These are phyloP conservation scores for Drosophila sulfurigaster DNA, from an alignment of 1,140 invertebrate species.

Conservation along the genomic window DNA sequence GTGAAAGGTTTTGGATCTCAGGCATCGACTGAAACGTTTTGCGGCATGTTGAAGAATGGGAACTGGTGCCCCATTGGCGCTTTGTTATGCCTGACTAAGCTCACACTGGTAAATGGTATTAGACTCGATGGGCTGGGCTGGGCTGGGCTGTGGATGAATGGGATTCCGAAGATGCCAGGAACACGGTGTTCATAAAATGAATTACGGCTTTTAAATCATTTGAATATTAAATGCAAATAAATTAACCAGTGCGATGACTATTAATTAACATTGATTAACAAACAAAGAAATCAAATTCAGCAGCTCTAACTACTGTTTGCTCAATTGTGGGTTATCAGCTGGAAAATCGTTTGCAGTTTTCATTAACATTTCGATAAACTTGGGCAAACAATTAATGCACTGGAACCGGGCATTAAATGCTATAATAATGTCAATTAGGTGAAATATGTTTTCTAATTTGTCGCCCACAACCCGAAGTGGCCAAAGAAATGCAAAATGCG, in stretches of 20 bases:
- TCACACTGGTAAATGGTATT: conserved; percentile 40
- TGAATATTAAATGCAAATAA: conserved; percentile 35
- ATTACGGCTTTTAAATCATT: conserved; percentile 27
- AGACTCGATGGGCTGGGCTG: conserved; percentile 10
- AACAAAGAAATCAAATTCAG: conserved; percentile 4
- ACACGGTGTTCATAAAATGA: conserved; percentile 36
- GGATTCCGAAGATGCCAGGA: conserved; percentile 36
- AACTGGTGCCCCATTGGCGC: conserved; percentile 43
- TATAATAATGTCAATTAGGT: conserved; percentile 54
- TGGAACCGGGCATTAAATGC: conserved; percentile 37
- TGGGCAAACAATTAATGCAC: conserved; percentile 22
- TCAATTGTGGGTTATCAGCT: neutral
- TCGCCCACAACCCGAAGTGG: conserved; percentile 23
- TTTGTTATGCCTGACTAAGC: conserved; percentile 53
- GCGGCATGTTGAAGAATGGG: conserved; percentile 33
- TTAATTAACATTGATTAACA: conserved; percentile 8
- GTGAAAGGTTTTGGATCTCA: conserved; percentile 41
- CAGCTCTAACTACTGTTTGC: neutral
- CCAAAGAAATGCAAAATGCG: conserved; percentile 46
- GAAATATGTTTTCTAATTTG: conserved; percentile 50
- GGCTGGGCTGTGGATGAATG: conserved; percentile 21
- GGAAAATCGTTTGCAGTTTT: conserved; percentile 11
- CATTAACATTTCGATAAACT: conserved; percentile 23
- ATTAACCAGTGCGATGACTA: neutral
- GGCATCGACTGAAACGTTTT: neutral